phyloP scores from a whole-genome alignment of 1,140 invertebrate species.

The Xylocopa sonorina region DNA sequence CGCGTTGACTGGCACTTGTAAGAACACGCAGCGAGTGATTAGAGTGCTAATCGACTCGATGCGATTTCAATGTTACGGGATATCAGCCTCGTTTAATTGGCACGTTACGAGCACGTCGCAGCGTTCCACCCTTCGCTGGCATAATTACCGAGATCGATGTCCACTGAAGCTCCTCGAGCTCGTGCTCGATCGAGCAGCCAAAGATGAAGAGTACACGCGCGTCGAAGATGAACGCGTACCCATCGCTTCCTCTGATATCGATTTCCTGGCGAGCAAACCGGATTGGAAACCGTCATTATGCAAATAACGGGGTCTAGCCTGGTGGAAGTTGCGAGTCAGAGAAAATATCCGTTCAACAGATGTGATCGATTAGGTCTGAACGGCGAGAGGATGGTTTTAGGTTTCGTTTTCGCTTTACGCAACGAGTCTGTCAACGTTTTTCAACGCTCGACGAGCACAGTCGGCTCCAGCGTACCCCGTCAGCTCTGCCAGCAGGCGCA shows the following conservation, averaged over 20 bases:
- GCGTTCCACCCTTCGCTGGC: neutral
- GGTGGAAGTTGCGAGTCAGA: neutral
- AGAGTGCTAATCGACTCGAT: no score
- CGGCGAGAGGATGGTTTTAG: no score
- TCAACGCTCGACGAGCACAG: neutral
- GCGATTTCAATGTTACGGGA: neutral
- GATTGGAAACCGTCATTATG: neutral
- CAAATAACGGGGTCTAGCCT: neutral
- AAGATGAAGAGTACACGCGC: neutral
- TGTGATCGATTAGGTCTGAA: neutral
- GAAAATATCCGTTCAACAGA: neutral
- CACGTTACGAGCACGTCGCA: neutral
- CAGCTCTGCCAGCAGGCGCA: neutral
- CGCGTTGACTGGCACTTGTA: no score
- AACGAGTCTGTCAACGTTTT: neutral
- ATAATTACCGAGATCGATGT: constrained; percentile 26
- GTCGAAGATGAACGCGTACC: neutral
- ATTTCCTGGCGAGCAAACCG: neutral
- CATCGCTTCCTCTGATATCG: neutral
- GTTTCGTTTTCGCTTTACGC: neutral
- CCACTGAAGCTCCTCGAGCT: neutral
- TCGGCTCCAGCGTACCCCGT: neutral
- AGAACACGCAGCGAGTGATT: neutral
- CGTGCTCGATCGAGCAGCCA: constrained; percentile 7
- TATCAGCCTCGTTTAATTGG: neutral